Evolutionary conservation across 2,113 vertebrate species (phyloP).

Genomic region (Condylura cristata): DNA sequence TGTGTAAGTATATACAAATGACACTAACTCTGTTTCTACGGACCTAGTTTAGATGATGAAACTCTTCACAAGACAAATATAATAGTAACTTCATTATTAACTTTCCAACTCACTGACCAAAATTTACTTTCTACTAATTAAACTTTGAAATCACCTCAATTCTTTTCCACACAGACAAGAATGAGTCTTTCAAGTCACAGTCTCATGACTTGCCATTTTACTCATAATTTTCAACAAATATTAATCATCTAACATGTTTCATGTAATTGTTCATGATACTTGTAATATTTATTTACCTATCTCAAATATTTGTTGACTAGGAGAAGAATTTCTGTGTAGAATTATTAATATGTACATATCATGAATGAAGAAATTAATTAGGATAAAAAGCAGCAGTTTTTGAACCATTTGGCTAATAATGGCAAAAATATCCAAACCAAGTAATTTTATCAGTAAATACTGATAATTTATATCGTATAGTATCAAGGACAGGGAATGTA

Average conservation of each 20-base stretch:
- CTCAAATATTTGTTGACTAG: neutral
- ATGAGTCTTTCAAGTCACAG: neutral
- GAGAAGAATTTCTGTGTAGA: neutral
- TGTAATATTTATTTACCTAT: neutral
- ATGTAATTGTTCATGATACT: neutral
- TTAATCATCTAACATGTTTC: neutral
- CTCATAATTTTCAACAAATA: neutral
- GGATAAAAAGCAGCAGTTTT: neutral
- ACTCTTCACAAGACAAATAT: neutral
- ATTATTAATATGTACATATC: neutral
- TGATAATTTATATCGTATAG: neutral
- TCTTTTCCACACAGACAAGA: too few relatives aligned
- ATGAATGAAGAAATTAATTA: neutral
- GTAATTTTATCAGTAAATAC: neutral
- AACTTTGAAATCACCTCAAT: neutral
- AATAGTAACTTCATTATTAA: neutral
- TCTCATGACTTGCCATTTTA: neutral
- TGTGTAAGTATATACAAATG: neutral
- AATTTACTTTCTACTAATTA: neutral
- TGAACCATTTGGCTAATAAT: neutral
- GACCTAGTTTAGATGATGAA: neutral
- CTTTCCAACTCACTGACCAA: neutral
- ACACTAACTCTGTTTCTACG: too few relatives aligned
- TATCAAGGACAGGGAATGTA: neutral
- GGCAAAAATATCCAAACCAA: neutral